A percentile compares a stretch with the other conserved stretches of the same genome.
Conservation (phyloP, 2,797 vertebrate species). For the Thalassophryne amazonica region DNA sequence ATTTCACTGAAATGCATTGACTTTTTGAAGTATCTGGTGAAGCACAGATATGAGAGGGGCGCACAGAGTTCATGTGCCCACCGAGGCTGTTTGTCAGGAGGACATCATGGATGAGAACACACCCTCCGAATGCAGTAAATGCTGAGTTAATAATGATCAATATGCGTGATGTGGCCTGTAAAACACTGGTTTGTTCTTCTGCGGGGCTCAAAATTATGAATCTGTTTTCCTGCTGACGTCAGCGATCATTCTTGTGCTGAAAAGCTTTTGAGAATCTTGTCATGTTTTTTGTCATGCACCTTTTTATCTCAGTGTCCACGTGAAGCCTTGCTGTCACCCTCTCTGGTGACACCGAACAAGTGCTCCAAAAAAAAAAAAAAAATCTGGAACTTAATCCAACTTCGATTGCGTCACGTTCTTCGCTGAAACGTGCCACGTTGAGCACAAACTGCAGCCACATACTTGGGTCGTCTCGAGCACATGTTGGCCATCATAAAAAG, state of each 20-base stretch:
- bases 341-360: constrained; percentile 70
- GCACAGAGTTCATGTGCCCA: too few relatives aligned
- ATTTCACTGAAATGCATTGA: too few relatives aligned
- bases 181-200: too few relatives aligned
- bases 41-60: too few relatives aligned
- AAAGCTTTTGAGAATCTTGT: neutral
- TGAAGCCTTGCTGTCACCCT: constrained; percentile 49
- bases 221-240: neutral
- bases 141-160: too few relatives aligned
- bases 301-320: constrained; percentile 29
- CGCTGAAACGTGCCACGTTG: too few relatives aligned
- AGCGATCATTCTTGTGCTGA: neutral
- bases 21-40: too few relatives aligned
- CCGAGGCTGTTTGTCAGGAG: too few relatives aligned
- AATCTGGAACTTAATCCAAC: constrained; percentile 44
- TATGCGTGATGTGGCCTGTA: too few relatives aligned
- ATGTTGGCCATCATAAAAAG: neutral
- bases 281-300: constrained; percentile 23
- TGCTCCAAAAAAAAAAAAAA: constrained; percentile 44
- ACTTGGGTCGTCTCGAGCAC: constrained; percentile 9
- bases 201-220: too few relatives aligned
- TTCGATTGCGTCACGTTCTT: constrained; percentile 17
- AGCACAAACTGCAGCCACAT: neutral
- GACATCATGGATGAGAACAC: too few relatives aligned
- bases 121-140: too few relatives aligned